Percentiles rank a stretch among this genome's conserved stretches.
Evolutionary conservation across 2,113 vertebrate genomes (phyloP).

Genomic region (Dinomys branickii): DNA sequence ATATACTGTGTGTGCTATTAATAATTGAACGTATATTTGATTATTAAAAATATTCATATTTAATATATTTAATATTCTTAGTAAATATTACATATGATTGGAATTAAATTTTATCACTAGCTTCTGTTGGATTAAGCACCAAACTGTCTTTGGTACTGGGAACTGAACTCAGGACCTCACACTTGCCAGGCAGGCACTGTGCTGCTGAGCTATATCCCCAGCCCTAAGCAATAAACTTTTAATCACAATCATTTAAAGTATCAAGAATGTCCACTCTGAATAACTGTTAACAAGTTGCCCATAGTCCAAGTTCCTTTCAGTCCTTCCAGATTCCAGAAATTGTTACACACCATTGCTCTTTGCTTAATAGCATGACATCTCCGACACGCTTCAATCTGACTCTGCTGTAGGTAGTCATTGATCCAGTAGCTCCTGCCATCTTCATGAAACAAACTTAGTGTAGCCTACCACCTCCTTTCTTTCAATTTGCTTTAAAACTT

Average conservation of each 20-base stretch:
- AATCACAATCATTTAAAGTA: not conserved
- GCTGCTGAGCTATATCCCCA: no score
- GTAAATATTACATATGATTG: not conserved
- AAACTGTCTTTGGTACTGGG: not conserved
- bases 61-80: not conserved
- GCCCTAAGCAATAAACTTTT: not conserved
- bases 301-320: constrained; percentile 49
- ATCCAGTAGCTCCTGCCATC: constrained; percentile 60
- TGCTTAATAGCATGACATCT: constrained; percentile 61
- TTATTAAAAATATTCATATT: not conserved
- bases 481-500: constrained; percentile 69
- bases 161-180: no score
- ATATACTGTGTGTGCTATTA: not conserved
- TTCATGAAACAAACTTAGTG: constrained; percentile 64
- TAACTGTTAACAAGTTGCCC: not conserved
- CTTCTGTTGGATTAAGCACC: not conserved
- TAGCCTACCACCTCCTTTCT: not conserved
- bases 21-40: not conserved
- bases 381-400: constrained; percentile 56
- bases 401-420: constrained; percentile 51
- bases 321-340: constrained; percentile 61
- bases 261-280: not conserved
- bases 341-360: constrained; percentile 61
- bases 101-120: constrained; percentile 30
- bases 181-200: no score